Conservation (phyloP, 2,888 invertebrate genomes). For the Malachius bipustulatus region DNA sequence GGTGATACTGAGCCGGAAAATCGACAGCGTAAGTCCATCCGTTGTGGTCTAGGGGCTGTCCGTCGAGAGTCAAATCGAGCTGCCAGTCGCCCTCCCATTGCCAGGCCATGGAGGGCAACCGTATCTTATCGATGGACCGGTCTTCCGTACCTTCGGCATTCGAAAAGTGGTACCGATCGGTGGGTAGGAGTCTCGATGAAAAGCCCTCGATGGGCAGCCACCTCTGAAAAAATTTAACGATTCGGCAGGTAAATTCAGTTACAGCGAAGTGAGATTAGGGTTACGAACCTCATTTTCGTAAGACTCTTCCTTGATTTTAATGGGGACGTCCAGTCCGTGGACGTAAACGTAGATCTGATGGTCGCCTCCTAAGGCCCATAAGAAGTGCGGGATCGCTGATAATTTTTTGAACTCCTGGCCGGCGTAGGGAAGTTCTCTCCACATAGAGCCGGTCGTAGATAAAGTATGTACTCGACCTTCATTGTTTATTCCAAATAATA, state of each 20-base stretch:
- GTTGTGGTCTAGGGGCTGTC: conserved; percentile 78
- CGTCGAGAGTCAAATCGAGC: conserved; percentile 70
- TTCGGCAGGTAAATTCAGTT: conserved; percentile 3
- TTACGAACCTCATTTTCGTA: conserved; percentile 91
- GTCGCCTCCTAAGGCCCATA: conserved; percentile 91
- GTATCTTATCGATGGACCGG: conserved; percentile 66
- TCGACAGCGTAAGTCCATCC: conserved; percentile 92
- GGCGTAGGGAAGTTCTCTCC: conserved; percentile 76
- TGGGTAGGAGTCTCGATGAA: conserved; percentile 69
- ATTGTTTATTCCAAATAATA: conserved; percentile 67
- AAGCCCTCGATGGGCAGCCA: conserved; percentile 89
- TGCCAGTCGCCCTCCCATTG: conserved; percentile 95
- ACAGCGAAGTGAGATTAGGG: too few relatives aligned
- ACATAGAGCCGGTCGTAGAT: conserved; percentile 67
- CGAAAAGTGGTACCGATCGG: conserved; percentile 79
- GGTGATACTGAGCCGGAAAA: conserved; percentile 72
- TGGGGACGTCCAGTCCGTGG: conserved; percentile 80
- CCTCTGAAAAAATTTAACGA: conserved; percentile 41
- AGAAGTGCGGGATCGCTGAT: conserved; percentile 69
- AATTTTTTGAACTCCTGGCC: conserved; percentile 83
- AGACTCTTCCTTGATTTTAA: conserved; percentile 78
- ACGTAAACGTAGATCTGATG: conserved; percentile 88
- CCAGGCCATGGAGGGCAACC: conserved; percentile 89
- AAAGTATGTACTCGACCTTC: conserved; percentile 79
- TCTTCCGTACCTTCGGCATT: conserved; percentile 71